Percentiles rank a stretch among this genome's conserved stretches.
Conservation (phyloP, 2,888 invertebrate species). For the Timema podura region DNA sequence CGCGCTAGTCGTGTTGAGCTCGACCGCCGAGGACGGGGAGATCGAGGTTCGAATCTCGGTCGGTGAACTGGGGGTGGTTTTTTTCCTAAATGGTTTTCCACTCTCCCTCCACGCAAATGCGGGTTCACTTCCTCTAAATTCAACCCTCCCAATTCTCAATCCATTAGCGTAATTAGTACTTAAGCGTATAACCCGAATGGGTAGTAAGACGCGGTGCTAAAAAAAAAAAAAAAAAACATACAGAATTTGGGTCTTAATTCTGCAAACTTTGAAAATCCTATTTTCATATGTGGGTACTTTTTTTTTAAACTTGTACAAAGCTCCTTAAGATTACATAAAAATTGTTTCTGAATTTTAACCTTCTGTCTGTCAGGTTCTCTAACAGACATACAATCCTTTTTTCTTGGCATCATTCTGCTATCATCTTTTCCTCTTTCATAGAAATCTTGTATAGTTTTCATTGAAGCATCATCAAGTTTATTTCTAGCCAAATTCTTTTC, state of each 20-base stretch:
- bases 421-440: background rate
- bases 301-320: constrained; percentile 7
- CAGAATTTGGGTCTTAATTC: constrained; percentile 2
- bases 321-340: background rate
- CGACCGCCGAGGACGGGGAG: no score
- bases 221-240: no score
- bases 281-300: background rate
- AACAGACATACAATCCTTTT: constrained; percentile 14
- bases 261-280: constrained; percentile 13
- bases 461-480: constrained; percentile 2
- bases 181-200: no score
- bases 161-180: no score
- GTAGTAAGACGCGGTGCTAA: no score
- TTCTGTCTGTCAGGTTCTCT: background rate
- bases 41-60: no score
- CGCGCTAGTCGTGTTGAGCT: no score
- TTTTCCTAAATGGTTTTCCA: no score
- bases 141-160: no score
- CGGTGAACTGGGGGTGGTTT: no score
- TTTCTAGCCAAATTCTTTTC: background rate
- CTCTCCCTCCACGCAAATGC: no score
- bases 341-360: background rate
- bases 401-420: constrained; percentile 9
- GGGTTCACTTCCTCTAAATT: no score
- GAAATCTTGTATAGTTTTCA: constrained; percentile 10